These are phyloP conservation scores for Netta rufina DNA, from an alignment of 2,797 vertebrate genomes.

Conservation along the genomic window DNA sequence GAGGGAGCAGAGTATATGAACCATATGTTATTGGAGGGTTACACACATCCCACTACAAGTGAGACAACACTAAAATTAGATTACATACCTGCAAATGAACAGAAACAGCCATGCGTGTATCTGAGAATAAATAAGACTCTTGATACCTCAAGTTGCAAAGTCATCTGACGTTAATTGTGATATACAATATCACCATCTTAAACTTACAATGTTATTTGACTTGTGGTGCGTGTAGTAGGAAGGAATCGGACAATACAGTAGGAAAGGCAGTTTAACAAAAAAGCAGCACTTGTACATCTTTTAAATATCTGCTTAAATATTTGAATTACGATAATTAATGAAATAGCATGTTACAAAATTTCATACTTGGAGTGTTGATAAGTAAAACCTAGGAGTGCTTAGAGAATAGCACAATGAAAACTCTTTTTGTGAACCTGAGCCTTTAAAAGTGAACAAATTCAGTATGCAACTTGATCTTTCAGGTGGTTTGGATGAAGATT, in stretches of 20 bases:
- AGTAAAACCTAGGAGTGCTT: constrained; percentile 13
- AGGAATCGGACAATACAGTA: background rate
- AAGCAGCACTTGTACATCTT: background rate
- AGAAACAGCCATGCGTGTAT: background rate
- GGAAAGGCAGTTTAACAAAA: constrained; percentile 12
- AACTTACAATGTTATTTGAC: constrained; percentile 5
- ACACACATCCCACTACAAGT: background rate
- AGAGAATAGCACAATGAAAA: constrained; percentile 32
- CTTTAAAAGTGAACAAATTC: constrained; percentile 18
- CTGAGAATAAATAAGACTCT: background rate
- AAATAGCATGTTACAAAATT: constrained; percentile 45
- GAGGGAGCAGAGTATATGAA: constrained; percentile 61
- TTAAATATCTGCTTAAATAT: background rate
- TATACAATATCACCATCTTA: background rate
- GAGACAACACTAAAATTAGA: constrained; percentile 38
- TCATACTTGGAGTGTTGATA: background rate
- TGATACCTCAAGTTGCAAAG: constrained; percentile 29
- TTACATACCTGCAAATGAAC: constrained; percentile 31
- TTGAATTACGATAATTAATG: background rate
- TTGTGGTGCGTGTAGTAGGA: background rate
- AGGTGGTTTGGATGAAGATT: constrained; percentile 56
- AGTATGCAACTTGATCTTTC: constrained; percentile 47
- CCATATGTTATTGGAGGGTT: constrained; percentile 54
- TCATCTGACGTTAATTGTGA: background rate
- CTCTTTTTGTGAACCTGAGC: constrained; percentile 12